A percentile compares a stretch with the other conserved stretches of the same genome.
Evolutionary conservation across 2,113 vertebrate genomes (phyloP).

Genomic region (Panthera tigris): DNA sequence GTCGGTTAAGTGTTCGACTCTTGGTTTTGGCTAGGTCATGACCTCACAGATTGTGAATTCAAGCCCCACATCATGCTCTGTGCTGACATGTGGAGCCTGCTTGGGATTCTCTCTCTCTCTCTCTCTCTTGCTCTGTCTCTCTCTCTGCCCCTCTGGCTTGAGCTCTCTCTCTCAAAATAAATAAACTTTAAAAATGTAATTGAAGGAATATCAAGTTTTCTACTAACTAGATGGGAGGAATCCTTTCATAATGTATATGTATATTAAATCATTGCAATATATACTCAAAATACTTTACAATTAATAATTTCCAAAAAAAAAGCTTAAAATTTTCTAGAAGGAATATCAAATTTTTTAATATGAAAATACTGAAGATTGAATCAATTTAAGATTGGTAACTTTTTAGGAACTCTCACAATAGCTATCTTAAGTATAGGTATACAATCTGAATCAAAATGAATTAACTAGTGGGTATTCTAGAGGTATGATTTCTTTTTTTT

Average conservation of each 20-base stretch:
- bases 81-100: too few species aligned
- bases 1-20: too few species aligned
- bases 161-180: too few species aligned
- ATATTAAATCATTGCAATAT: not conserved
- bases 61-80: too few species aligned
- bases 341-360: constrained; percentile 40
- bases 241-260: not conserved
- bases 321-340: not conserved
- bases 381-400: not conserved
- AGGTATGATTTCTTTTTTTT: not conserved
- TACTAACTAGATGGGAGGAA: not conserved
- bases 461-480: not conserved
- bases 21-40: too few species aligned
- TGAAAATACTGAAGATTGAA: not conserved
- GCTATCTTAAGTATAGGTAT: not conserved
- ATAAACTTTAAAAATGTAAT: not conserved
- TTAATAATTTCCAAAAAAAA: not conserved
- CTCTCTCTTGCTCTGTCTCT: too few species aligned
- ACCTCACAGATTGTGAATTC: not conserved
- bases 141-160: too few species aligned
- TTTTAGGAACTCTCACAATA: constrained; percentile 48
- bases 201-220: constrained; percentile 25
- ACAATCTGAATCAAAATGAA: constrained; percentile 35
- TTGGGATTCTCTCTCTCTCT: too few species aligned
- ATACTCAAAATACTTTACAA: not conserved